Evolutionary conservation across 2,888 invertebrate species (phyloP), one percentile per base, ranked within the genome.

Genomic region (Electrophaes corylata): DNA sequence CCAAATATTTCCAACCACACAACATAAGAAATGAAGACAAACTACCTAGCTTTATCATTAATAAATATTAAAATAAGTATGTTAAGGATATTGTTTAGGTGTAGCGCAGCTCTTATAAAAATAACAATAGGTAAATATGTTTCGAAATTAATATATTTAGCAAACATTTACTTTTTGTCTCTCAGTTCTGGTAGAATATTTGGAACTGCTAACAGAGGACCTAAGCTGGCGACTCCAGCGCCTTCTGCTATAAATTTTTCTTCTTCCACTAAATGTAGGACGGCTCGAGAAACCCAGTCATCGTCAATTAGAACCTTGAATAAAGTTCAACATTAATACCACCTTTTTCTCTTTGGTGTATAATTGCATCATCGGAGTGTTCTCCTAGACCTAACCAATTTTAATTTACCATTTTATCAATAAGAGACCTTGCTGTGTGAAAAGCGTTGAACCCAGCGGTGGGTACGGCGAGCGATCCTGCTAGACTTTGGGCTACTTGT

Each of bases 171-270:
- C 85, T 66, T 83, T 67, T 84, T 85, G 3, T 70, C 74, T 29
- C 51, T 60, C 20, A 86, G 64, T 56, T 81, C 83, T 10, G 83
- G 78, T 1, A 83, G 56, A 47, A 78, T 49, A 44, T 73, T 63
- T 3, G 84, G 83, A 4, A 73, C 94, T 4, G 95, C 93, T 41
- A 97, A 81, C 57, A 97, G 92, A 2, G 96, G 96, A 0, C 96
- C 96, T n/a, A 98, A 77, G 1, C 95, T 95, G 4, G 94, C 92
- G 0, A 96, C 97, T 0, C 97, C 97, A 6, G 96, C 97, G 0
- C 97, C 97, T 81, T 98, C 97, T 0, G 96, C 95, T 0, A 97
- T 95, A 57, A 96, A 94, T 75, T 96, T 96, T 79, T 97, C 96
- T 64, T 93, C 87, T 81, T 97, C 96, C 0, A 95, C 92, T 46